Conservation (phyloP, 2,113 vertebrate genomes). For the Cebidichthys violaceus region DNA sequence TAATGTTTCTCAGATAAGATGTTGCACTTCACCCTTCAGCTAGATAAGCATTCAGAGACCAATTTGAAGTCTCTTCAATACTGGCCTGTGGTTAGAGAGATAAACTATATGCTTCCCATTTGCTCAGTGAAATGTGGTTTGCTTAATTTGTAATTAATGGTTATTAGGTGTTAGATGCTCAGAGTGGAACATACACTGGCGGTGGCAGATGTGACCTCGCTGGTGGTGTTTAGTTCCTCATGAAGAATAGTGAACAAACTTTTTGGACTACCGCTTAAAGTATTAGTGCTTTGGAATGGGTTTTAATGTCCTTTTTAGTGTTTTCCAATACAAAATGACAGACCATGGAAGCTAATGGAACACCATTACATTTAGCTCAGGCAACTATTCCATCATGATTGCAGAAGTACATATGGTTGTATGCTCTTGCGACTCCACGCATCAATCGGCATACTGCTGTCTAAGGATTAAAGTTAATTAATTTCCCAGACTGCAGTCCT, state of each 20-base stretch:
- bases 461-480: constrained; percentile 38
- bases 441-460: constrained; percentile 39
- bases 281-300: constrained; percentile 34
- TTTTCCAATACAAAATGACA: constrained; percentile 53
- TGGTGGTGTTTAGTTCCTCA: constrained; percentile 16
- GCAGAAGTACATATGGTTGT: constrained; percentile 36
- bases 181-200: not conserved
- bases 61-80: constrained; percentile 53
- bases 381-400: constrained; percentile 54
- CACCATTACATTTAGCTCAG: constrained; percentile 29
- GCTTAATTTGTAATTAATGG: constrained; percentile 41
- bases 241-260: constrained; percentile 42
- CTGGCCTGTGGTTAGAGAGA: constrained; percentile 44
- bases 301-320: constrained; percentile 55
- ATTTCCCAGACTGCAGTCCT: constrained; percentile 40
- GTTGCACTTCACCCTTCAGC: constrained; percentile 56
- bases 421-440: constrained; percentile 29
- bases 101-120: constrained; percentile 28
- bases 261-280: constrained; percentile 31
- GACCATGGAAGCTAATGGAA: constrained; percentile 45
- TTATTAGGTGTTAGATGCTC: constrained; percentile 26
- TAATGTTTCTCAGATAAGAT: constrained; percentile 61
- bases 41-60: constrained; percentile 47
- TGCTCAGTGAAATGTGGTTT: constrained; percentile 51
- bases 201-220: constrained; percentile 47